Evolutionary conservation across 2,888 invertebrate genomes (phyloP), one percentile per base, ranked within the genome.

Genomic region (Ennomos fuscantarius): DNA sequence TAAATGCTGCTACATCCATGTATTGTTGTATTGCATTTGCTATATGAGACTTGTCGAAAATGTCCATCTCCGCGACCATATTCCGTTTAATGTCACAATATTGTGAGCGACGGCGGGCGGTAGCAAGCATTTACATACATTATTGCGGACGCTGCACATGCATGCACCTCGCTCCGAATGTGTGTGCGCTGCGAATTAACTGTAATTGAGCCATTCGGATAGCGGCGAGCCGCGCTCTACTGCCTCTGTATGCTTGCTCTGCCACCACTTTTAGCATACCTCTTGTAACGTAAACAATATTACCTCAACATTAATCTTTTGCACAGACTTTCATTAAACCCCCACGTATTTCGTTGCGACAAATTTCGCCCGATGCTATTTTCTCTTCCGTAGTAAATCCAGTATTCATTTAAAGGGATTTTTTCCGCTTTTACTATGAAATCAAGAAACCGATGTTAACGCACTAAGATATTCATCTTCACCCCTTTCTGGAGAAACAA

Each of bases 111-210:
- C 82, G 87, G 85, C 84, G 87, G 84, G 86, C 85, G 82, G 87
- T 86, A 86, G 89, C 87, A 86, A 89, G 88, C 89, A 92, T 91
- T 92, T 91, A 88, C 92, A 92, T 91, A 90, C 88, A 90, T 91
- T 91, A 91, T 86, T 86, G 84, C 79, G 84, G 80, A 87, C 85
- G 82, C 79, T 81, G 85, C 84, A 85, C 88, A 88, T 88, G 89
- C 86, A 88, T 86, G 84, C 85, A 81, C 79, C 81, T 80, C 78
- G 76, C 81, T 80, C 80, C 79, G 81, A 85, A 88, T 91, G 84
- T 90, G 89, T 91, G 91, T 91, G 86, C 84, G 84, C 79, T 87
- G 83, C 86, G 89, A 89, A 90, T 92, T 90, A 90, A 90, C 90
- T 88, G 92, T 90, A 89, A 92, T 91, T 91, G 92, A 92, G 90